Evolutionary conservation across 1,140 invertebrate genomes (phyloP).

Genomic region (Ceratina calcarata): DNA sequence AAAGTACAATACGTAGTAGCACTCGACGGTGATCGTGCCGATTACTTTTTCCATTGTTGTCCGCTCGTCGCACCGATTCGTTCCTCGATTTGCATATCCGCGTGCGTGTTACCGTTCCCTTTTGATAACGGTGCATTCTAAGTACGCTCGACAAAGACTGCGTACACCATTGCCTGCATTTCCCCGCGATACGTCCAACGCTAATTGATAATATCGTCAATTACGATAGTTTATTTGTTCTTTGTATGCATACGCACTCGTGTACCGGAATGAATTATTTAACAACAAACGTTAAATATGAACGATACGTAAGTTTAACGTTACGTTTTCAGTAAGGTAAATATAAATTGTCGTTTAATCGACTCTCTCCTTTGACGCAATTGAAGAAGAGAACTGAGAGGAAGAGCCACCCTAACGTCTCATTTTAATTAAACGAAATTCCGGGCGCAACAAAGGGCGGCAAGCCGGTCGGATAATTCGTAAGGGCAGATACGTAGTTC

Average conservation of each 20-base stretch:
- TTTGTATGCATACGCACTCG: no score
- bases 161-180: not conserved
- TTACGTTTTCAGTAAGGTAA: no score
- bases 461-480: constrained; percentile 67
- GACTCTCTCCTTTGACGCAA: not conserved
- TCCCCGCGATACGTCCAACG: no score
- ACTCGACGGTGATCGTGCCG: constrained; percentile 3
- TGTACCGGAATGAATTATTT: no score
- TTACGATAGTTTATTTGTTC: not conserved
- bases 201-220: no score
- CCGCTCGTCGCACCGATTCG: not conserved
- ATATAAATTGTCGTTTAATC: not conserved
- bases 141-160: no score
- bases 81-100: not conserved
- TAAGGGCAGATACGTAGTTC: constrained; percentile 69
- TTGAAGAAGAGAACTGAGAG: constrained; percentile 2
- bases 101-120: not conserved
- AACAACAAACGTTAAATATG: no score
- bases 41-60: constrained; percentile 32
- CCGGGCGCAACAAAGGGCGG: constrained; percentile 65
- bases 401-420: constrained; percentile 49
- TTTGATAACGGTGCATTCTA: not conserved
- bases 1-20: not conserved
- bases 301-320: no score
- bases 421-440: constrained; percentile 70